These are phyloP conservation scores for Chlamydotis undulata DNA, from an alignment of 2,113 vertebrate species.

Conservation along the genomic window DNA sequence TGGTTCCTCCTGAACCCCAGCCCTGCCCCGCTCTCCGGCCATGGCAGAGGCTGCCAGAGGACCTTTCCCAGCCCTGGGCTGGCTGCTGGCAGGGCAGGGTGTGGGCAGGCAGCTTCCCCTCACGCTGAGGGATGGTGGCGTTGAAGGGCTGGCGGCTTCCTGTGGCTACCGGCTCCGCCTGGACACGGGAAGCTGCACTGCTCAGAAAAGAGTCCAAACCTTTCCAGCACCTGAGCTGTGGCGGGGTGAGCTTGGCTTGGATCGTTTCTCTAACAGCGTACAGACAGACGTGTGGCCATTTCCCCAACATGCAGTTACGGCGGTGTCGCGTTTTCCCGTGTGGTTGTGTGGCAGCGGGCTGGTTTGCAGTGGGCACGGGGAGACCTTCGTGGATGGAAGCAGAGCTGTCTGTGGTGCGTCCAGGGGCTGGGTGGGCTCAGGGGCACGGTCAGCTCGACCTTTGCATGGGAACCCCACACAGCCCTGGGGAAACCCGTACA, in stretches of 20 bases:
- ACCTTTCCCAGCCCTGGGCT: not conserved
- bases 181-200: not conserved
- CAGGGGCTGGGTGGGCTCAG: not conserved
- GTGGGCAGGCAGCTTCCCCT: not conserved
- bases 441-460: not conserved
- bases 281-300: not conserved
- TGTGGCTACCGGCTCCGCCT: not conserved
- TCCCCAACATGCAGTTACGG: rapidly evolving
- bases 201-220: not conserved
- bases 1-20: not conserved
- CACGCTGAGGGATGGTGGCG: rapidly evolving
- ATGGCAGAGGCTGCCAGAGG: not conserved
- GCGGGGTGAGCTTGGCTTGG: rapidly evolving
- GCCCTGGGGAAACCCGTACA: not conserved
- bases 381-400: not conserved
- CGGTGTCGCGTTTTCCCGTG: not conserved
- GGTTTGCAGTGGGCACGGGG: not conserved
- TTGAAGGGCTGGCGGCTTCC: not conserved
- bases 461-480: too few species aligned
- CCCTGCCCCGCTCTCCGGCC: not conserved
- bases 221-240: not conserved
- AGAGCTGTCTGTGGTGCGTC: rapidly evolving
- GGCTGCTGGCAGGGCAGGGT: not conserved
- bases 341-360: not conserved
- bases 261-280: not conserved